A percentile compares a stretch with the other conserved stretches of the same genome.
Conservation (phyloP, 37 sponge, comb jelly and placozoan species). For the Ephydatia muelleri region DNA sequence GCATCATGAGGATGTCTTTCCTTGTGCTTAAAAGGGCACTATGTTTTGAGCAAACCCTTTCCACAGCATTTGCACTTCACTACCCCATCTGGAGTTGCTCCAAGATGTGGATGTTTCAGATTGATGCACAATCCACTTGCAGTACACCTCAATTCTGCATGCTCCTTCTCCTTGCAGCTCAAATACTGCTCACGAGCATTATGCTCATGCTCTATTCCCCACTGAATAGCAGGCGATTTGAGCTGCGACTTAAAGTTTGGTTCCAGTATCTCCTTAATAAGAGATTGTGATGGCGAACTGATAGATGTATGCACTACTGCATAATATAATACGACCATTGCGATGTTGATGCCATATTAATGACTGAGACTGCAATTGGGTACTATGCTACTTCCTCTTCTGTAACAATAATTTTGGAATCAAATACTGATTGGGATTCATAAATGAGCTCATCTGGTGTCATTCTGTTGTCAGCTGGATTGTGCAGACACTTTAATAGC, state of each 20-base stretch:
- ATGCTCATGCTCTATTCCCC: constrained; percentile 15
- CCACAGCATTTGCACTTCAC: constrained; percentile 6
- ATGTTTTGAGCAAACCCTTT: constrained; percentile 13
- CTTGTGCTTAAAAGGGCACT: too few species aligned
- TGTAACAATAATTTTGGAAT: too few species aligned
- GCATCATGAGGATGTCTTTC: not conserved
- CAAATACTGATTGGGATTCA: too few species aligned
- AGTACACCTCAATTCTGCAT: not conserved
- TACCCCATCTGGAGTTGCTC: constrained; percentile 14
- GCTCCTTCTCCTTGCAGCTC: not conserved
- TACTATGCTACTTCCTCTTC: not conserved
- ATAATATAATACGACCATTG: not conserved
- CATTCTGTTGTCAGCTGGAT: too few species aligned
- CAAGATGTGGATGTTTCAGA: constrained; percentile 13
- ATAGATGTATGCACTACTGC: not conserved
- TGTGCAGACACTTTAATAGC: too few species aligned
- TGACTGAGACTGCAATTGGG: not conserved
- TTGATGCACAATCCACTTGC: not conserved
- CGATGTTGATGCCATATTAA: not conserved
- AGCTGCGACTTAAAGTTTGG: not conserved
- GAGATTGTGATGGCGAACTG: not conserved
- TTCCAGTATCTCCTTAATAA: constrained; percentile 5
- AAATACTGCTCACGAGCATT: not conserved
- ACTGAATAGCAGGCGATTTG: constrained; percentile 14
- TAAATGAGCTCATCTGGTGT: too few species aligned